A percentile compares a stretch with the other conserved stretches of the same genome.
These are phyloP conservation scores for Anableps anableps DNA, from an alignment of 2,797 vertebrate species.

Conservation along the genomic window DNA sequence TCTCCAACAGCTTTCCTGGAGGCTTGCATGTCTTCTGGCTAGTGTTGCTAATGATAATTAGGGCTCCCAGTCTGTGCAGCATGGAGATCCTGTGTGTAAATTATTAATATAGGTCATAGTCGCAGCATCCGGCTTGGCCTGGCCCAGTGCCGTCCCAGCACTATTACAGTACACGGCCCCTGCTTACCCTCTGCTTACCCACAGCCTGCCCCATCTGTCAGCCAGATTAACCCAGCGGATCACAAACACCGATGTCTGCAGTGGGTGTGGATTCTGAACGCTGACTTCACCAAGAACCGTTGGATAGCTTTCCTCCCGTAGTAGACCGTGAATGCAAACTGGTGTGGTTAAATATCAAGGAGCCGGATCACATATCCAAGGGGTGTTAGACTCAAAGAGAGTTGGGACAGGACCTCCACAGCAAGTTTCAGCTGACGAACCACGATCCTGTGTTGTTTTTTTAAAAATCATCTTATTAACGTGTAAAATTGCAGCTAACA, in stretches of 20 bases:
- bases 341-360: conserved; percentile 47
- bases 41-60: conserved; percentile 65
- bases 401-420: conserved; percentile 56
- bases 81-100: conserved; percentile 76
- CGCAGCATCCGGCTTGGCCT: conserved; percentile 73
- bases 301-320: conserved; percentile 52
- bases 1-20: conserved; percentile 34
- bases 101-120: conserved; percentile 85
- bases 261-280: conserved; percentile 31
- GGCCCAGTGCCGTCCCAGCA: conserved; percentile 61
- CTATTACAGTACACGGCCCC: conserved; percentile 54
- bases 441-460: conserved; percentile 21
- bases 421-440: conserved; percentile 22
- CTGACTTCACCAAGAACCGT: conserved; percentile 16
- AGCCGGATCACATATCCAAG: background rate
- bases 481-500: too few relatives aligned
- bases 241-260: conserved; percentile 45
- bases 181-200: conserved; percentile 48
- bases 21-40: conserved; percentile 55
- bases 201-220: conserved; percentile 67
- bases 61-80: conserved; percentile 62
- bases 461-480: too few relatives aligned
- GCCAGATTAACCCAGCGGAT: conserved; percentile 69
- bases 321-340: conserved; percentile 56
- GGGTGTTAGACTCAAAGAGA: conserved; percentile 32